Percentiles rank a stretch among this genome's conserved stretches.
Conservation (phyloP, 2,113 vertebrate genomes). For the Erythrocebus patas region DNA sequence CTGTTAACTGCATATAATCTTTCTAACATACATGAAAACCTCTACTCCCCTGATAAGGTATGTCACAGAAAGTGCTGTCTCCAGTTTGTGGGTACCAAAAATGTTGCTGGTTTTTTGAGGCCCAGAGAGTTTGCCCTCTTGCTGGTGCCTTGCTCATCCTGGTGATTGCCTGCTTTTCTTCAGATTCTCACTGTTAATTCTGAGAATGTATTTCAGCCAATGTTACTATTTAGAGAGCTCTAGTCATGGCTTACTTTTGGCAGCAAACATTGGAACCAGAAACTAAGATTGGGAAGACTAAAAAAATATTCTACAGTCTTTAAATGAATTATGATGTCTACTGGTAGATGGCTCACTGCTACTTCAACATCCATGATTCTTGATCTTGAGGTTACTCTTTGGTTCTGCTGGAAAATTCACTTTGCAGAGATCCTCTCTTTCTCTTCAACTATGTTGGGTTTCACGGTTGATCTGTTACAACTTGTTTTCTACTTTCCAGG, state of each 20-base stretch:
- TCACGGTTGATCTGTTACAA: background rate
- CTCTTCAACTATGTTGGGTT: background rate
- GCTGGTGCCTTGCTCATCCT: accelerated
- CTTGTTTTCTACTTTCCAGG: background rate
- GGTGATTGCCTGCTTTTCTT: background rate
- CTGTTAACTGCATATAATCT: background rate
- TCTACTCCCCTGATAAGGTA: background rate
- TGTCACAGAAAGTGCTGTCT: background rate
- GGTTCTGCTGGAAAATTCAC: background rate
- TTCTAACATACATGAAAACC: background rate
- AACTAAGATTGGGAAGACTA: background rate
- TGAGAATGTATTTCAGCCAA: background rate
- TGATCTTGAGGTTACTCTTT: background rate
- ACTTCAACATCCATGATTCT: background rate
- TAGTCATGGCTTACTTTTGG: background rate
- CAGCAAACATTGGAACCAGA: background rate
- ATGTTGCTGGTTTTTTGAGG: background rate
- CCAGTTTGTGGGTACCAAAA: background rate
- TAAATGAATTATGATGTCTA: background rate
- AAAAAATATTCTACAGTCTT: background rate
- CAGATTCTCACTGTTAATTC: background rate
- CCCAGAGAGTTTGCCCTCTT: background rate
- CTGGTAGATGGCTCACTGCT: background rate
- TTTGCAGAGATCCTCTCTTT: background rate
- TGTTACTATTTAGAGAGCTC: background rate